Conservation (phyloP, 2,888 invertebrate genomes). For the Ophion costatus region DNA sequence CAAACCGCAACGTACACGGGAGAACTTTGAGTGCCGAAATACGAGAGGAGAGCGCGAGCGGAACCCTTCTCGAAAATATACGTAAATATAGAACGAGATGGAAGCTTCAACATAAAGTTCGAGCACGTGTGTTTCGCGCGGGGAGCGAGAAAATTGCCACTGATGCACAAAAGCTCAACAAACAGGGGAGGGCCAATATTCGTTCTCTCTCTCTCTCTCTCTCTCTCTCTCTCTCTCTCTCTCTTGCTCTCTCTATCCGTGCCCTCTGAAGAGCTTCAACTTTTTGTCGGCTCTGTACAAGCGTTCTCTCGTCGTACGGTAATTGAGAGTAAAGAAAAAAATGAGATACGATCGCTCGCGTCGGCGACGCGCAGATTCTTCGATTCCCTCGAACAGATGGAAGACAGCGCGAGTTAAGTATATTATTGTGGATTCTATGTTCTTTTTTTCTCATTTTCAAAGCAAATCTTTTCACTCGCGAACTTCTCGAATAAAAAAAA, state of each 20-base stretch:
- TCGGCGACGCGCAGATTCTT: slow-evolving; percentile 13
- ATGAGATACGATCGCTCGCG: not conserved
- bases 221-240: not conserved
- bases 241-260: not conserved
- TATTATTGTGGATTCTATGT: not conserved
- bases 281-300: slow-evolving; percentile 5
- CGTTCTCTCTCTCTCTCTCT: not conserved
- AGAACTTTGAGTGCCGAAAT: slow-evolving; percentile 34
- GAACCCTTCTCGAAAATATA: slow-evolving; percentile 49
- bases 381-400: slow-evolving; percentile 7
- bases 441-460: not conserved
- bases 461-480: not conserved
- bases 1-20: slow-evolving; percentile 13
- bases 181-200: not conserved
- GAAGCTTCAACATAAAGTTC: slow-evolving; percentile 55
- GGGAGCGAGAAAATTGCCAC: slow-evolving; percentile 40
- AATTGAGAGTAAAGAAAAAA: slow-evolving; percentile 28
- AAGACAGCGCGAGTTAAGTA: slow-evolving; percentile 1
- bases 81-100: slow-evolving; percentile 63
- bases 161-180: slow-evolving; percentile 14
- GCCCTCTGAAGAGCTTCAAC: slow-evolving; percentile 26
- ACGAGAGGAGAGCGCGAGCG: not conserved
- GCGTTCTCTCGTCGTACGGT: slow-evolving; percentile 22
- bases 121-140: slow-evolving; percentile 51
- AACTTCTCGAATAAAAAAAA: not conserved